Percentiles rank a stretch among this genome's conserved stretches.
Evolutionary conservation across 2,113 vertebrate species (phyloP).

Genomic region (Acanthochromis polyacanthus): DNA sequence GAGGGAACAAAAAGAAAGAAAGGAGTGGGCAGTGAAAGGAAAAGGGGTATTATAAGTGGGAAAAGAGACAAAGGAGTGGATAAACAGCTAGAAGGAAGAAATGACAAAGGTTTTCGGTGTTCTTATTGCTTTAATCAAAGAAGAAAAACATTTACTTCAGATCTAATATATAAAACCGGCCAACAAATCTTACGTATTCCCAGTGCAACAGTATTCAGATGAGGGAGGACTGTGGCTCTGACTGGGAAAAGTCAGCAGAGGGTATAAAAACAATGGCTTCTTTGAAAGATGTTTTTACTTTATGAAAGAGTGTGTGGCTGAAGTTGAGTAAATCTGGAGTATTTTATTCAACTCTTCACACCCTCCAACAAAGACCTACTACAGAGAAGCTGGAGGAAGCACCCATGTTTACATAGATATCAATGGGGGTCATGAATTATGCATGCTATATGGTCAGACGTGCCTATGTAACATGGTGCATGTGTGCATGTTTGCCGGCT

Average conservation of each 20-base stretch:
- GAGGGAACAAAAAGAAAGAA: slow-evolving; percentile 21
- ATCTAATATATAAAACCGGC: slow-evolving; percentile 9
- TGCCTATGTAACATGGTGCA: slow-evolving; percentile 23
- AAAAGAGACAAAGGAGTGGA: not conserved
- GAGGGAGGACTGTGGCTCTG: not conserved
- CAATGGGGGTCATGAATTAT: slow-evolving; percentile 73
- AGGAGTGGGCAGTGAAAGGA: slow-evolving; percentile 8
- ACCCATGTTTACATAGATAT: slow-evolving; percentile 70
- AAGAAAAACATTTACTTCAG: slow-evolving; percentile 16
- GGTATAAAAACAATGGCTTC: not conserved
- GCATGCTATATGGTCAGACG: slow-evolving; percentile 54
- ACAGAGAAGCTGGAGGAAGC: slow-evolving; percentile 45
- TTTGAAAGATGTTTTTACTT: slow-evolving; percentile 6
- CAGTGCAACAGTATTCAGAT: not conserved
- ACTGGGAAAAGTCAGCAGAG: not conserved
- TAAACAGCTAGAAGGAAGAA: not conserved
- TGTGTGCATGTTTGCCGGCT: slow-evolving; percentile 47
- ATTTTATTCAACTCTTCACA: not conserved
- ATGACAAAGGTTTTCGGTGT: slow-evolving; percentile 5
- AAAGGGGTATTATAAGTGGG: not conserved
- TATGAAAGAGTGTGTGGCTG: slow-evolving; percentile 2
- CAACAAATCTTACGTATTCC: slow-evolving; percentile 5
- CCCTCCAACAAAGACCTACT: slow-evolving; percentile 41
- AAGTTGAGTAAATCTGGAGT: slow-evolving; percentile 6
- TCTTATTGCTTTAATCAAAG: slow-evolving; percentile 29